Percentiles rank a stretch among this genome's conserved stretches.
These are phyloP conservation scores for Clinocottus analis DNA, from an alignment of 2,113 vertebrate species.

Conservation along the genomic window DNA sequence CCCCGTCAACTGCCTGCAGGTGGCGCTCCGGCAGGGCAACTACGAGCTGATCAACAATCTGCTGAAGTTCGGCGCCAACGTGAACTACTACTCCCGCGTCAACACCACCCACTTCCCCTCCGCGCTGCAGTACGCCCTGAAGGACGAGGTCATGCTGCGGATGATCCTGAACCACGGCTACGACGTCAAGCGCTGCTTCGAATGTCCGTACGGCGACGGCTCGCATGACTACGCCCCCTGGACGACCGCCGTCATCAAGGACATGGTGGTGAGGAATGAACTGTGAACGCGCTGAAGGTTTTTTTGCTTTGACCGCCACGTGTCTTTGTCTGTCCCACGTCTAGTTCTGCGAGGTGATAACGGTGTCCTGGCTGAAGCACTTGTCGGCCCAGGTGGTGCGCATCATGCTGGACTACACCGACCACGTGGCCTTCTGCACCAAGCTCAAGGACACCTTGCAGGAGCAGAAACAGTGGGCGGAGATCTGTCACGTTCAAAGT, in stretches of 20 bases:
- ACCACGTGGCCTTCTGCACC: constrained; percentile 89
- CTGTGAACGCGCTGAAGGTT: neutral
- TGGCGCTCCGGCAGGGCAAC: constrained; percentile 92
- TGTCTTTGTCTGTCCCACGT: constrained; percentile 25
- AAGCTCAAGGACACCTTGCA: constrained; percentile 89
- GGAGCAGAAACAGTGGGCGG: constrained; percentile 90
- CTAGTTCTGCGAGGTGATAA: constrained; percentile 98
- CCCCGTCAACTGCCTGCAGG: constrained; percentile 93
- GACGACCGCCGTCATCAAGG: constrained; percentile 92
- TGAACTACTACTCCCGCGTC: constrained; percentile 93
- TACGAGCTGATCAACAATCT: constrained; percentile 90
- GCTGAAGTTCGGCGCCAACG: constrained; percentile 92
- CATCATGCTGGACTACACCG: constrained; percentile 93
- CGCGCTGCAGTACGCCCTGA: constrained; percentile 81
- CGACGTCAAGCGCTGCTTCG: constrained; percentile 91
- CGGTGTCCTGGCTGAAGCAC: constrained; percentile 91
- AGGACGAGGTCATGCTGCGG: constrained; percentile 88
- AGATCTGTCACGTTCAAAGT: constrained; percentile 91
- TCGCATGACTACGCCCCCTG: constrained; percentile 88
- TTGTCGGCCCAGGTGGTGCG: constrained; percentile 91
- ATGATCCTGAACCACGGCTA: constrained; percentile 94
- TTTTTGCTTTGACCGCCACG: neutral
- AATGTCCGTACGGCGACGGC: constrained; percentile 86
- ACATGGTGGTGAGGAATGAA: constrained; percentile 86
- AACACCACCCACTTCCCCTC: constrained; percentile 95